Percentiles rank a stretch among this genome's conserved stretches.
phyloP scores from a whole-genome alignment of 2,888 invertebrate genomes.

The Oligia strigilis region DNA sequence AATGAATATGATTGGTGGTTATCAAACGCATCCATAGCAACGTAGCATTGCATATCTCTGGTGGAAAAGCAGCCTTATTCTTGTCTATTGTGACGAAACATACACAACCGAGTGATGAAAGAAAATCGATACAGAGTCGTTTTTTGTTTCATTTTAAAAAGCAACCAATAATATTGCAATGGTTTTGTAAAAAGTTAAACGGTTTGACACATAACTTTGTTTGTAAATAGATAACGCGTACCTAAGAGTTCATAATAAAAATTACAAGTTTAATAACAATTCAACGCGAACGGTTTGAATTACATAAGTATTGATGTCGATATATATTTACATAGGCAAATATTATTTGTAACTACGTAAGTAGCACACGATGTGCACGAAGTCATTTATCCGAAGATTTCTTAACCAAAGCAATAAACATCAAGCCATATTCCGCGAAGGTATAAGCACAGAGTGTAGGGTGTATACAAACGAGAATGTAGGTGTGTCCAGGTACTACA shows the following conservation, averaged over 20 bases:
- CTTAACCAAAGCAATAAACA: background rate
- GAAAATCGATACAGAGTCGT: background rate
- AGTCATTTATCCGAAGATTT: constrained; percentile 1
- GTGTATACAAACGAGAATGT: background rate
- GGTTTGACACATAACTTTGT: constrained; percentile 28
- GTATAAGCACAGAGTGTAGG: background rate
- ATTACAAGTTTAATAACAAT: background rate
- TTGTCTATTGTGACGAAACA: constrained; percentile 25
- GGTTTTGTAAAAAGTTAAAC: constrained; percentile 51
- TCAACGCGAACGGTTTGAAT: background rate
- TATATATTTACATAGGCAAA: constrained; percentile 17
- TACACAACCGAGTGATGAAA: constrained; percentile 14
- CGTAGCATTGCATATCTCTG: background rate
- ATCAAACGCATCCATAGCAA: background rate
- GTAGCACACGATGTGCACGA: constrained; percentile 15
- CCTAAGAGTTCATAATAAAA: constrained; percentile 19
- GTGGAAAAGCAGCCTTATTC: background rate
- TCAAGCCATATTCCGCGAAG: background rate
- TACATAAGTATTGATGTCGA: constrained; percentile 7
- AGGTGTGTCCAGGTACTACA: background rate
- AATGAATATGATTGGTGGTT: no score
- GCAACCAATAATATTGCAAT: constrained; percentile 32
- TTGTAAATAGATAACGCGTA: background rate
- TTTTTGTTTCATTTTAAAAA: constrained; percentile 17
- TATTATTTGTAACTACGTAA: background rate